Evolutionary conservation across 2,113 vertebrate genomes (phyloP).

Genomic region (Phylloscopus trochiloides): DNA sequence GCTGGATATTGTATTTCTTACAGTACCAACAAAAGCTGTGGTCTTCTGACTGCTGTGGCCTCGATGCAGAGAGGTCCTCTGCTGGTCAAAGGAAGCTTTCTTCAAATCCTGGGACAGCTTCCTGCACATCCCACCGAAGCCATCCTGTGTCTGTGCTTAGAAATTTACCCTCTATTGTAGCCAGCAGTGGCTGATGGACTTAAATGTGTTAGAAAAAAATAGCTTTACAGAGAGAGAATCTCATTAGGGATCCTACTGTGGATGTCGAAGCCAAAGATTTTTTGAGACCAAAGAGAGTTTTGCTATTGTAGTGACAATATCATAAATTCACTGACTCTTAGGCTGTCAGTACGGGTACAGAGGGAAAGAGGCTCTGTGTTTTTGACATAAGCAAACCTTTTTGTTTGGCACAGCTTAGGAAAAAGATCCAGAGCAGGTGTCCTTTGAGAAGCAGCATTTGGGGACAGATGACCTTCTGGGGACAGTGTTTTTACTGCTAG

Average conservation of each 20-base stretch:
- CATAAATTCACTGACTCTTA: neutral
- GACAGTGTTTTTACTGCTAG: neutral
- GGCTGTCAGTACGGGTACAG: neutral
- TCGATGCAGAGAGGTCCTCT: neutral
- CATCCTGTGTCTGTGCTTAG: neutral
- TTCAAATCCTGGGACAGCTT: neutral
- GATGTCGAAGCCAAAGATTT: neutral
- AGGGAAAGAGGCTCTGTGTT: neutral
- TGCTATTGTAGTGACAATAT: neutral
- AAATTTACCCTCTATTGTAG: neutral
- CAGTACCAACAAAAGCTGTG: neutral
- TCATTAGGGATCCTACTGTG: neutral
- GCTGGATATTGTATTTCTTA: neutral
- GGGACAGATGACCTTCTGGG: neutral
- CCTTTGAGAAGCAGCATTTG: neutral
- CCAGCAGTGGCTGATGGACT: neutral
- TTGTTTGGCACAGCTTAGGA: neutral
- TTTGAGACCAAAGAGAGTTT: neutral
- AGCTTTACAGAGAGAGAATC: neutral
- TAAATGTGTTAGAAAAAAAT: neutral
- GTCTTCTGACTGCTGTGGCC: fast-evolving
- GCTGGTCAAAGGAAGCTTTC: neutral
- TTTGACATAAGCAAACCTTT: neutral
- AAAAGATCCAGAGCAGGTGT: neutral
- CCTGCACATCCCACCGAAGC: neutral